Base-by-base conservation (phyloP, 2,113 vertebrate species). In the Cephalophus harveyi region DNA sequence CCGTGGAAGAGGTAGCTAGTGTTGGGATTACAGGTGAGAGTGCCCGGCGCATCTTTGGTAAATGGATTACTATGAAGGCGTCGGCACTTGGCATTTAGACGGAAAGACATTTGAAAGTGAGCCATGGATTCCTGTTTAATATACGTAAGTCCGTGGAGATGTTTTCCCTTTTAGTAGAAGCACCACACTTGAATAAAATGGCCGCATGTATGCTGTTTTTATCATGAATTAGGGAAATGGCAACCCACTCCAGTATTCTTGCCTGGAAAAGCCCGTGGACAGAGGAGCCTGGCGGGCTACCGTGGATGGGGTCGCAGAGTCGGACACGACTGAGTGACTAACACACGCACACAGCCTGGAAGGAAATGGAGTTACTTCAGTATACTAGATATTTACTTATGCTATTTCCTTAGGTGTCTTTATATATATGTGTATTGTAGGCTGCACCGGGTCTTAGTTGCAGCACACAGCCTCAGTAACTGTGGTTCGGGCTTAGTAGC, bases 341-440 rank as follows among this genome's bases (percentile, higher is more conserved):
- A 40, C 67, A 71, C 67, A 71, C 19, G 4, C 62, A 40, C n/a
- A 23, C n/a, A 71, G 71, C 36, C 71, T 43, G 71, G 71, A 87
- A 95, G 50, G 92, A 43, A 60, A 62, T 52, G 30, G 25, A n/a
- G 2, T 36, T 67, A 17, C 33, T 93, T 88, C 83, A 27, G 36
- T 28, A 36, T 33, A 14, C 36, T 76, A 96, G 48, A 25, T 64
- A 27, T 36, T 89, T 93, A 33, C 84, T 55, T 76, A 28, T 6
- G 12, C 46, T 40, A 28, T 48, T 50, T 89, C 46, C 36, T 64
- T 50, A n/a, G 23, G 14, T 85, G 28, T 27, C 46, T 76, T 97
- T 16, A 8, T 64, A 17, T 64, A 1, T 64, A 0, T n/a, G 1
- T n/a, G 5, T 10, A 10, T 5, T 36, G 12, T 36, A 21, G 33